These are phyloP conservation scores for Pangasius krempfi DNA, from an alignment of 2,797 vertebrate species.

Conservation along the genomic window DNA sequence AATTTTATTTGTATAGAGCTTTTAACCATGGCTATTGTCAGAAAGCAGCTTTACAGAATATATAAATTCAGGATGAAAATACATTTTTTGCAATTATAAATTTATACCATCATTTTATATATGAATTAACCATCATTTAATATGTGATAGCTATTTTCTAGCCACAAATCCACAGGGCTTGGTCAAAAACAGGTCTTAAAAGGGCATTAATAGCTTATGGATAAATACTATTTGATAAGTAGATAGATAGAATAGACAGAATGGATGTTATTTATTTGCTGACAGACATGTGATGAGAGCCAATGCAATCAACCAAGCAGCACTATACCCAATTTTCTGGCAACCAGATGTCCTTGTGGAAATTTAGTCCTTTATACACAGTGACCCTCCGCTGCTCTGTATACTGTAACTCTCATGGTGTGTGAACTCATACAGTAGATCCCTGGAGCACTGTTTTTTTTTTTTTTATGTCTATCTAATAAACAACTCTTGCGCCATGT, in stretches of 20 bases:
- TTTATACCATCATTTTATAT: too few relatives aligned
- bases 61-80: too few relatives aligned
- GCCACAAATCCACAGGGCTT: background rate
- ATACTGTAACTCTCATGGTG: slow-evolving; percentile 1
- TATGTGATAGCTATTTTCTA: background rate
- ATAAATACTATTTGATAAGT: background rate
- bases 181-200: background rate
- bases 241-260: background rate
- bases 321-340: background rate
- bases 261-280: background rate
- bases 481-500: background rate
- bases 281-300: background rate
- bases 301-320: background rate
- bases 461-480: background rate
- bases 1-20: too few relatives aligned
- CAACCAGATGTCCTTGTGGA: background rate
- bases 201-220: background rate
- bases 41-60: too few relatives aligned
- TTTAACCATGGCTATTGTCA: too few relatives aligned
- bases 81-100: too few relatives aligned
- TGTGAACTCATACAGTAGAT: slow-evolving; percentile 28
- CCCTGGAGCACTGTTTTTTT: background rate
- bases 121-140: background rate
- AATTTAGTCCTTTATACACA: background rate
- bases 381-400: background rate